Conservation (phyloP, 2,113 vertebrate genomes). For the Oreotrochilus melanogaster region DNA sequence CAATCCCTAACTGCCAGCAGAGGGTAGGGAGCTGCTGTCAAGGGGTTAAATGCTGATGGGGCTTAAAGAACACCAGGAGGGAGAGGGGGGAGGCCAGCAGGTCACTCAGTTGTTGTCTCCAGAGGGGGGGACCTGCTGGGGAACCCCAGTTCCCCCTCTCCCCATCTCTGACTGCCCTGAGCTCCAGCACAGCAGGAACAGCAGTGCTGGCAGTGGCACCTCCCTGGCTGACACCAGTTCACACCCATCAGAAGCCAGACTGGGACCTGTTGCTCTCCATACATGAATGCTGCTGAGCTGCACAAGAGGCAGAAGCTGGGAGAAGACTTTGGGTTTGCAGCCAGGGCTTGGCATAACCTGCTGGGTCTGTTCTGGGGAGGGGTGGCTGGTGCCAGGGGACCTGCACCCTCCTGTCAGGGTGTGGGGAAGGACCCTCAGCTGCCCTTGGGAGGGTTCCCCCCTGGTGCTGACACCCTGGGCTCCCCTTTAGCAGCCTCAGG, state of each 20-base stretch:
- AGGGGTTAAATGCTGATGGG: neutral
- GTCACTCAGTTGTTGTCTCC: neutral
- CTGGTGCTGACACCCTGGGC: neutral
- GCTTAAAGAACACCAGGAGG: neutral
- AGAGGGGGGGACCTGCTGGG: neutral
- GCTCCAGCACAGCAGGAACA: neutral
- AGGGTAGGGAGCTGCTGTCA: neutral
- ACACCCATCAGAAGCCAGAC: neutral
- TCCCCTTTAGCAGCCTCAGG: slow-evolving; percentile 45
- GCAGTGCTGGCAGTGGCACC: too few relatives aligned
- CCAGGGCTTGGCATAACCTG: neutral
- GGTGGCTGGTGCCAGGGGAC: neutral
- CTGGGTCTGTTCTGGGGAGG: neutral
- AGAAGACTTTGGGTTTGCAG: neutral
- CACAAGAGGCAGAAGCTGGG: neutral
- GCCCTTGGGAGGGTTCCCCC: slow-evolving; percentile 28
- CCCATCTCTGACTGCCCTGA: too few relatives aligned
- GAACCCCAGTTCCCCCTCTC: neutral
- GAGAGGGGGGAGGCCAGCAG: neutral
- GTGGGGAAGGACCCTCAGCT: neutral
- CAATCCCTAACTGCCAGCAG: fast-evolving
- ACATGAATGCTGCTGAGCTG: neutral
- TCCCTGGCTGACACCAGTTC: too few relatives aligned
- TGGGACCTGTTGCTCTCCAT: neutral
- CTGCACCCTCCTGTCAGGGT: neutral